phyloP scores from a whole-genome alignment of 2,797 vertebrate genomes.

The Sebastes diaconus region DNA sequence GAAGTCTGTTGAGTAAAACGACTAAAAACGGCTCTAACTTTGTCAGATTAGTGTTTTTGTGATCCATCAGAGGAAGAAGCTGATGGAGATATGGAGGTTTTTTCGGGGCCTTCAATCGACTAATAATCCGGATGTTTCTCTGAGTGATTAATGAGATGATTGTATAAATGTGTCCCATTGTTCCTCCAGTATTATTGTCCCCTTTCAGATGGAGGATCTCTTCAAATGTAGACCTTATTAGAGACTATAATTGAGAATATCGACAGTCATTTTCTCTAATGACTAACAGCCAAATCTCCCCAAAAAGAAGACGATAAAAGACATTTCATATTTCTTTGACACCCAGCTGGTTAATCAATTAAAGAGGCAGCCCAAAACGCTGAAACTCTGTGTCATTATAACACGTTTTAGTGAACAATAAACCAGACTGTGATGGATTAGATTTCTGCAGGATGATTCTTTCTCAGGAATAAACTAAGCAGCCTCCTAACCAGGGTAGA shows the following conservation, averaged over 20 bases:
- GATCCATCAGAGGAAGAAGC: background rate
- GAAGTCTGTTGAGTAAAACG: background rate
- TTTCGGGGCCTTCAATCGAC: background rate
- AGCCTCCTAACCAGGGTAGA: background rate
- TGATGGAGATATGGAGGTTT: background rate
- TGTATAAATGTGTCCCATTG: background rate
- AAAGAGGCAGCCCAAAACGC: background rate
- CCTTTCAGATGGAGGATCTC: background rate
- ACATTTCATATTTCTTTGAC: background rate
- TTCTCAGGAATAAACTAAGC: background rate
- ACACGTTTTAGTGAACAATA: constrained; percentile 29
- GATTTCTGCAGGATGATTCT: background rate
- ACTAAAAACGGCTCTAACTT: background rate
- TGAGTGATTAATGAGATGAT: background rate
- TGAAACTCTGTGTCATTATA: constrained; percentile 16
- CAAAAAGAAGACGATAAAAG: background rate
- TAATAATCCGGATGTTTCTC: background rate
- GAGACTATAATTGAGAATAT: background rate
- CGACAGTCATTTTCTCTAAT: constrained; percentile 17
- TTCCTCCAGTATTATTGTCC: background rate
- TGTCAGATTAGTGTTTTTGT: background rate
- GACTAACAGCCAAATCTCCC: background rate
- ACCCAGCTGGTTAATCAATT: constrained; percentile 22
- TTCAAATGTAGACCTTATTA: constrained; percentile 7
- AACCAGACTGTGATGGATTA: constrained; percentile 28